Evolutionary conservation across 2,113 vertebrate species (phyloP), one percentile per base, ranked within the genome.

Genomic region (Strigops habroptila): DNA sequence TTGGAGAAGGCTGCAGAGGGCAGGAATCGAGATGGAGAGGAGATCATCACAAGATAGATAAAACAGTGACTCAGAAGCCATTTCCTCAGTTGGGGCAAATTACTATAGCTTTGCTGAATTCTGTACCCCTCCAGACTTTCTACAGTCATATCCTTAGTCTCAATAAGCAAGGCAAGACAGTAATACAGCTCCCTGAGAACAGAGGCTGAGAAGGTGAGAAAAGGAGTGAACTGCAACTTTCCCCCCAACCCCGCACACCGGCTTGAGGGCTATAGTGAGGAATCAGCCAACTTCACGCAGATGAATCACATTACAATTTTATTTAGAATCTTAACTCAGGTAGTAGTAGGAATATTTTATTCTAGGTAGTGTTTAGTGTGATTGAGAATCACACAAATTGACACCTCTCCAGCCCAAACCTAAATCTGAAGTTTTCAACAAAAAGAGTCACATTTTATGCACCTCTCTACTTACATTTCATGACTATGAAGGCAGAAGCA

Each of bases 221-320:
- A 73, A 35, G 3, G n/a, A 71, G 10, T 25, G 7, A 91, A 46
- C 9, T 27, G 19, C 8, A 37, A 33, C 55, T 86, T 79, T 37
- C 17, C 41, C 12, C 12, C 25, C 53, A 17, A 1, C 4, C 25
- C 2, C 0, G 22, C 57, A 59, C 33, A 24, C 23, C 5, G 65
- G 1, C 10, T 18, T 91, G 14, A 75, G 15, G 15, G 48, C 27
- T 63, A 10, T 10, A 62, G 53, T 30, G 27, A 73, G n/a, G 33
- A 65, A 17, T 52, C 44, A 41, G 12, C 18, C 7, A 62, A 8
- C 6, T 60, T 85, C 33, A n/a, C 37, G 13, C 18, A 46, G 14
- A 49, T 39, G 10, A 81, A 11, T 71, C 48, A 64, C 14, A 14
- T 24, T 44, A 17, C 2, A 19, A 48, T 87, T 89, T 84, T 35